Conservation (phyloP, 2,797 vertebrate species). For the Phaenicophaeus curvirostris region DNA sequence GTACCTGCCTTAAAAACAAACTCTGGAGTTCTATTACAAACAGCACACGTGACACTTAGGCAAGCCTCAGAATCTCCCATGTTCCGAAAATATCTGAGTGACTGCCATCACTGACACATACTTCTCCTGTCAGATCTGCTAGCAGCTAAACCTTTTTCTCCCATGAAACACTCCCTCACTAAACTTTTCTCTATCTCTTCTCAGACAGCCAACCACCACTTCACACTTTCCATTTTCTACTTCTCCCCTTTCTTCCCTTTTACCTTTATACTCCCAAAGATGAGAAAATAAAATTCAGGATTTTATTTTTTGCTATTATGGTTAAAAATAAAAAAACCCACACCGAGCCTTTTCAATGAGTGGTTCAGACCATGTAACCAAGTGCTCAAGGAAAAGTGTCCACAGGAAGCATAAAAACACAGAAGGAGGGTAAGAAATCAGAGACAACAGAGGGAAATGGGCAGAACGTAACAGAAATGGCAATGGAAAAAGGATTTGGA, state of each 20-base stretch:
- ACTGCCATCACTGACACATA: not conserved
- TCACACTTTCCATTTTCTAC: not conserved
- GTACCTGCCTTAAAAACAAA: conserved; percentile 19
- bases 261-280: not conserved
- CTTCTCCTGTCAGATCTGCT: not conserved
- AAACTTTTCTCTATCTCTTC: not conserved
- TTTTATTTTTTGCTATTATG: not conserved
- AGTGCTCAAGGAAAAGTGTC: not conserved
- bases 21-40: conserved; percentile 17
- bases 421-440: not conserved
- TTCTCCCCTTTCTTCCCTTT: not conserved
- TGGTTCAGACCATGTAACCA: not conserved
- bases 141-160: not conserved
- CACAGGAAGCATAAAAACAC: not conserved
- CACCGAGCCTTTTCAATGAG: not conserved
- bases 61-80: not conserved
- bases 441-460: not conserved
- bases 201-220: not conserved
- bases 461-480: not conserved
- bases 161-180: not conserved
- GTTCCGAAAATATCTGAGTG: conserved; percentile 26
- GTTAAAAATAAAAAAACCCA: not conserved
- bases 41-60: not conserved
- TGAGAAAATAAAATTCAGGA: not conserved
- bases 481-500: not conserved